Base-by-base conservation (phyloP, 2,797 vertebrate genomes). In the Sebastes dallii region DNA sequence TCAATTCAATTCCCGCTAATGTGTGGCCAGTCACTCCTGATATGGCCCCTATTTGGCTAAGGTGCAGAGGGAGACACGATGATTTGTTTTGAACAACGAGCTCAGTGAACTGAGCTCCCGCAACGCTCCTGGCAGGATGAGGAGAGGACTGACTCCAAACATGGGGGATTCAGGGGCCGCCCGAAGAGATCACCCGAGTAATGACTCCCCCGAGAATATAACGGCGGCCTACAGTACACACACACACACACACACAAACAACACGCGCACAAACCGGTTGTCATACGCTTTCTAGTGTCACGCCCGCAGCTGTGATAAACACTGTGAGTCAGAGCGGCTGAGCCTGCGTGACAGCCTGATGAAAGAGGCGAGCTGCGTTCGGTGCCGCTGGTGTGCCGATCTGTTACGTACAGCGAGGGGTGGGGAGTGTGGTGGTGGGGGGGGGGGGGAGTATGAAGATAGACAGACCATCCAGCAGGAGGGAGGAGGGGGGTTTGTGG, bases 251-350 rank as follows among this genome's bases (percentile, higher is more conserved):
- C 34, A 72, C 20, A 71, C 59, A 39, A 8, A 46, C 22, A 58
- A 71, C 32, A 34, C 50, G 22, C 24, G 7, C 61, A 20, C 55
- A 69, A 68, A 64, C 27, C 5, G 13, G 60, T 72, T 77, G 84
- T 88, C 89, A 80, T 65, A 82, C 71, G 22, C 87, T 80, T 74
- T 87, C 81, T 52, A 77, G 81, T 84, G 85, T 87, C 75, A 67
- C 25, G 74, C 91, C 81, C 0, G 78, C 34, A 70, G 88, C 86
- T 83, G 88, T 32, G 89, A 89, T 90, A 83, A 91, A 86, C 86
- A 83, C 79, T 55, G 76, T 78, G 80, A 91, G 85, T 90, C 88
- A 88, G 72, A 82, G 83, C 11, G 25, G 70, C 78, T 74, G 84
- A 72, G 77, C 27, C 66, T 27, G 77, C 64, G 81, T 81, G 89